Conservation (phyloP, 1,140 invertebrate genomes). For the Hormaphis cornu region DNA sequence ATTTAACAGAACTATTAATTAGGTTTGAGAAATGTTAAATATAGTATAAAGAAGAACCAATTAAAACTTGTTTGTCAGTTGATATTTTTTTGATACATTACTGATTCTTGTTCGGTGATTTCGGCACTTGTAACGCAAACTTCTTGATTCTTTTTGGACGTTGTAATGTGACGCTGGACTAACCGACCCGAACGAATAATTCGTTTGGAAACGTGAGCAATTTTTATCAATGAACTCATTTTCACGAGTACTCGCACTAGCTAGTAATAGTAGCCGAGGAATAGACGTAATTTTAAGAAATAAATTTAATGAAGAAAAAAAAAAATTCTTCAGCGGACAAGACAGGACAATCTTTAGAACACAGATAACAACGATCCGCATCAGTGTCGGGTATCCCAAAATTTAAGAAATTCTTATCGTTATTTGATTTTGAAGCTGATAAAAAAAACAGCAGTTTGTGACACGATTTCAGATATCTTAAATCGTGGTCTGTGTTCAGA, state of each 20-base stretch:
- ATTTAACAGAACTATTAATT: too few species aligned
- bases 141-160: conserved; percentile 26
- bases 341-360: too few species aligned
- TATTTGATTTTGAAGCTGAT: background rate
- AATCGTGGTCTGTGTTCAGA: too few species aligned
- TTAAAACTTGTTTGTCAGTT: background rate
- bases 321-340: background rate
- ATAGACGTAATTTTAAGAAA: too few species aligned
- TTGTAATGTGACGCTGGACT: background rate
- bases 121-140: background rate
- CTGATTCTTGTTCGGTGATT: conserved; percentile 18
- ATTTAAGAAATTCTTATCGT: too few species aligned
- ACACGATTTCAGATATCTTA: too few species aligned
- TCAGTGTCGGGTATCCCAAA: too few species aligned
- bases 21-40: too few species aligned
- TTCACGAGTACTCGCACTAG: background rate
- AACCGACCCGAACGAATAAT: background rate
- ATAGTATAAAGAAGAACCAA: background rate
- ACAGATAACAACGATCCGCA: too few species aligned
- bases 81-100: background rate
- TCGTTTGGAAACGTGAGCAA: background rate
- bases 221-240: conserved; percentile 15
- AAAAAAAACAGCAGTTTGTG: background rate
- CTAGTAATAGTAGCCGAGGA: background rate
- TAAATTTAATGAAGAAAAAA: background rate